Base-by-base conservation (phyloP, 2,888 invertebrate species). In the Melipona beecheii region DNA sequence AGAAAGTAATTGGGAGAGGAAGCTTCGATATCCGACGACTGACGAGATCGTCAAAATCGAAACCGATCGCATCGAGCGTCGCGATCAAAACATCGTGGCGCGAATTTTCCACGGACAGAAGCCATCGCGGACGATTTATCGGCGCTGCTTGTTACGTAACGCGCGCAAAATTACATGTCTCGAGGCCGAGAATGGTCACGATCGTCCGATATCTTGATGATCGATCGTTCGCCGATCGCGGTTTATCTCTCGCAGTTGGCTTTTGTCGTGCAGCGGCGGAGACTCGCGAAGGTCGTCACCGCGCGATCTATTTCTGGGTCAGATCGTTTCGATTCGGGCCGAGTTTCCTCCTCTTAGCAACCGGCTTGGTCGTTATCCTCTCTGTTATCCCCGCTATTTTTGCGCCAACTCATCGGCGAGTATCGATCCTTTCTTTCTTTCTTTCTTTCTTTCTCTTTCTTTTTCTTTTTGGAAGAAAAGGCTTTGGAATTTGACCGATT, bases 291-390 rank as follows among this genome's bases (percentile, higher is more conserved):
- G 71, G 60, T 65, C 54, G 77, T 2, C 9, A 43, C 17, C 43
- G 65, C 49, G 66, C 43, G 21, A 64, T 72, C 80, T 86, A 86
- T 86, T 84, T 86, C 71, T 78, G 70, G 76, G 81, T 82, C 79
- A 81, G 27, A 27, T 43, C 49, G 66, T 66, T 76, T 76, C 84
- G 78, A 83, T 77, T 78, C 78, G 72, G 56, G 15, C 15, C 72
- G 75, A 78, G 60, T 76, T 84, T 76, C 60, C 78, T 78, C 50
- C 76, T 78, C 64, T 69, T 72, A 75, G 81, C 79, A 84, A 79
- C 81, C 43, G 54, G 19, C 71, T 24, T 64, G 24, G 31, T 60
- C 19, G 27, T 75, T 56, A 75, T 83, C 65, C 52, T 68, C 77
- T 64, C 68, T 49, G 62, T 64, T 43, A n/a, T 27, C 58, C 21